These are phyloP conservation scores for Perizoma affinitatum DNA, from an alignment of 2,888 invertebrate species.

Conservation along the genomic window DNA sequence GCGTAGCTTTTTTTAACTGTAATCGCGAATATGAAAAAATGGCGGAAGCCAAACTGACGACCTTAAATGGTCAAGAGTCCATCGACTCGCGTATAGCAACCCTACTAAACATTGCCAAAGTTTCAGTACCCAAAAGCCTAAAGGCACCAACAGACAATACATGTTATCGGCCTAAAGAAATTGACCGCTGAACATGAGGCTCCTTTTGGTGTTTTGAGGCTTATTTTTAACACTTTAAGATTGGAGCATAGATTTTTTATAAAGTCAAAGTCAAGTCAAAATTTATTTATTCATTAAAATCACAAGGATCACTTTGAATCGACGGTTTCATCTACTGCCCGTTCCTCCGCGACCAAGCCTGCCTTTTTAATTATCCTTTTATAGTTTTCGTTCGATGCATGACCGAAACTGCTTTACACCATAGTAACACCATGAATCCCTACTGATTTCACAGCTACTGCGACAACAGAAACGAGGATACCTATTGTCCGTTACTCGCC, in stretches of 20 bases:
- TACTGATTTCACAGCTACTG: neutral
- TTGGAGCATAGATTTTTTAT: neutral
- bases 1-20: slow-evolving; percentile 70
- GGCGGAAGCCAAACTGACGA: slow-evolving; percentile 68
- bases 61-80: slow-evolving; percentile 67
- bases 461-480: slow-evolving; percentile 8
- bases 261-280: too few relatives aligned
- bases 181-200: too few relatives aligned
- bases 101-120: slow-evolving; percentile 1
- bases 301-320: too few relatives aligned
- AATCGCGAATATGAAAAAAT: slow-evolving; percentile 58
- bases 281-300: too few relatives aligned
- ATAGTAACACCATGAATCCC: neutral
- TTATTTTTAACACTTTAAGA: too few relatives aligned
- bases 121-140: neutral
- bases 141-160: too few relatives aligned
- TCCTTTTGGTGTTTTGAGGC: too few relatives aligned
- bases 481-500: slow-evolving; percentile 2
- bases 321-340: too few relatives aligned
- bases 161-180: too few relatives aligned
- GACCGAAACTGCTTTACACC: too few relatives aligned
- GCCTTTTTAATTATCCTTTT: too few relatives aligned
- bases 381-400: neutral
- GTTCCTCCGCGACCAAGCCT: too few relatives aligned
- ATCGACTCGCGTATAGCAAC: slow-evolving; percentile 48